phyloP scores from a whole-genome alignment of 2,113 vertebrate species.

The Periophthalmodon schlosseri region DNA sequence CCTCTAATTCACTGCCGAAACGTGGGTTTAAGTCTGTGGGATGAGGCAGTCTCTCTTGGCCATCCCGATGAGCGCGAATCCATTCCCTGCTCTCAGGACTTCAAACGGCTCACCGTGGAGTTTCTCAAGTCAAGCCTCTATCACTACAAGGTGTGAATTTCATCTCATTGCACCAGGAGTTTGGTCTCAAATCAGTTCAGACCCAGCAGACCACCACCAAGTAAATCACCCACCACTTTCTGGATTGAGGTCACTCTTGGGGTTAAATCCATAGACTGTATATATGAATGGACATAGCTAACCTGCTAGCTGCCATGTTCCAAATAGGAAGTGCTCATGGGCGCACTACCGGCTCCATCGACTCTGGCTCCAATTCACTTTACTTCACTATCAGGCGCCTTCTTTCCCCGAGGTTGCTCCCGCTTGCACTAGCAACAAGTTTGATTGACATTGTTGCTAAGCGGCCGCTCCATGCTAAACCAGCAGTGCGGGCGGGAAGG shows the following conservation, averaged over 20 bases:
- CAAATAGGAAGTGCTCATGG: no score
- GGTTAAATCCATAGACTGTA: slow-evolving; percentile 24
- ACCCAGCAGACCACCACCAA: slow-evolving; percentile 2
- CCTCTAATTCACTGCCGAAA: not conserved
- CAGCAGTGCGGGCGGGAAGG: no score
- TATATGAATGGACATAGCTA: not conserved
- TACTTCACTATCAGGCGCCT: no score
- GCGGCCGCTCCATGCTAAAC: no score
- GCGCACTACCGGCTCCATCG: no score
- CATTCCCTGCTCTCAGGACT: slow-evolving; percentile 53
- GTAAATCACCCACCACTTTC: slow-evolving; percentile 16
- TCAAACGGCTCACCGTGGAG: slow-evolving; percentile 46
- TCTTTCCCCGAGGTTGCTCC: no score
- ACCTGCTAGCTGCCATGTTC: no score
- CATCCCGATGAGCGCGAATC: slow-evolving; percentile 29
- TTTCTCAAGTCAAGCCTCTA: slow-evolving; percentile 24
- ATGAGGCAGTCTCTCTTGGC: slow-evolving; percentile 24
- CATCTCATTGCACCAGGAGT: slow-evolving; percentile 14
- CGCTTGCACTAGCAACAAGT: no score
- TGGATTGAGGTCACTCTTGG: slow-evolving; percentile 38
- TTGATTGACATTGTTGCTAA: no score
- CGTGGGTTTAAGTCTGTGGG: not conserved
- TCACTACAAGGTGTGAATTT: slow-evolving; percentile 1
- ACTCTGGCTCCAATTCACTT: no score
- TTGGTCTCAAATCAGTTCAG: slow-evolving; percentile 9